These are phyloP conservation scores for Squalus acanthias DNA, from an alignment of 2,797 vertebrate genomes.

Conservation along the genomic window DNA sequence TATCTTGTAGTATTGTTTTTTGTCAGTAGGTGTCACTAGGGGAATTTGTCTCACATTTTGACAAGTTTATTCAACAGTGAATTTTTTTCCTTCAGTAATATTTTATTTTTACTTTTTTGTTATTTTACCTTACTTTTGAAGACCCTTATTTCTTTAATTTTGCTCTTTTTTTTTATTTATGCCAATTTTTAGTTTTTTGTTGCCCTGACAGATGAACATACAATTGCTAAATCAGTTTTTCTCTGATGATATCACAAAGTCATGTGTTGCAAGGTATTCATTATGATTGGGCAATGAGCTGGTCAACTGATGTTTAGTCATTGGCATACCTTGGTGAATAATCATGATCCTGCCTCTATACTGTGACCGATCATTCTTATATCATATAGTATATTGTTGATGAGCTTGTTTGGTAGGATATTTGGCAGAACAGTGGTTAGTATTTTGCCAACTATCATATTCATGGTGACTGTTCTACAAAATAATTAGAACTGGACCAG, in stretches of 20 bases:
- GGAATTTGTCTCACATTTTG: neutral
- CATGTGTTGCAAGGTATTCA: neutral
- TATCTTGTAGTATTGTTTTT: neutral
- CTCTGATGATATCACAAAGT: neutral
- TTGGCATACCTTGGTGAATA: neutral
- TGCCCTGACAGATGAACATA: neutral
- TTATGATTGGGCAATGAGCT: neutral
- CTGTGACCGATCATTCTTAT: neutral
- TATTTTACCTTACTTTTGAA: neutral
- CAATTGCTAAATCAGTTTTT: neutral
- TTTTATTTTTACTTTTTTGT: neutral
- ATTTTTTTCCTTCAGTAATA: neutral
- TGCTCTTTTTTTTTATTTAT: neutral
- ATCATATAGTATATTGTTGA: neutral
- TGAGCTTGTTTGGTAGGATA: neutral
- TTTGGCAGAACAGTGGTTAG: neutral
- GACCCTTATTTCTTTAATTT: neutral
- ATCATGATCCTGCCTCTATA: neutral
- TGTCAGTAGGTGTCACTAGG: conserved; percentile 37
- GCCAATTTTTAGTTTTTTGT: neutral
- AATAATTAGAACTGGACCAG: neutral
- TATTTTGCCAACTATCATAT: neutral
- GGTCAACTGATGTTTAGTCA: neutral
- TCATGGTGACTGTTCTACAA: neutral
- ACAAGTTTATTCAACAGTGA: neutral